Conservation (phyloP, 1,140 invertebrate genomes). For the Caligus rogercresseyi region DNA sequence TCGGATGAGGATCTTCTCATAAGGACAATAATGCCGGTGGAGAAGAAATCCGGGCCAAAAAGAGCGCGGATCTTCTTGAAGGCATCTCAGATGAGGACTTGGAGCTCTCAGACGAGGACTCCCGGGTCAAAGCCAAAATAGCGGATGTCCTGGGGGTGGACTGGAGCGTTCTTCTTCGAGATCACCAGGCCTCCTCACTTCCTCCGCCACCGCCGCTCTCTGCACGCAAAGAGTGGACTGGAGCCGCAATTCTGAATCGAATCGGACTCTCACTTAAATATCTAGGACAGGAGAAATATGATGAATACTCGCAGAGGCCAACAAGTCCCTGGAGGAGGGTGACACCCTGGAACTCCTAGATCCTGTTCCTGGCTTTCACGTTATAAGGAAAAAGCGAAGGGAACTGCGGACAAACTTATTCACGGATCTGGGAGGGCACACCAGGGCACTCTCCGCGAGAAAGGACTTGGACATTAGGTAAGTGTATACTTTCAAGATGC, state of each 20-base stretch:
- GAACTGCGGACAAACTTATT: not conserved
- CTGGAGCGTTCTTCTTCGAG: constrained; percentile 4
- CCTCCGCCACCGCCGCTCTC: not conserved
- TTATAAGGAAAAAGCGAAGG: not conserved
- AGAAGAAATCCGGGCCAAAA: constrained; percentile 2
- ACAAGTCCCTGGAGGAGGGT: not conserved
- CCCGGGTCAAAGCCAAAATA: constrained; percentile 2
- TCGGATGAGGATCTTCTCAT: constrained; percentile 9
- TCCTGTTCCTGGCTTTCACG: not conserved
- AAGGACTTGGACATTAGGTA: not conserved
- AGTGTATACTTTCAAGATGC: too few species aligned
- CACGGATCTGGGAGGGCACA: not conserved
- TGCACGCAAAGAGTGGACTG: not conserved
- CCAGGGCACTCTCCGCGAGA: not conserved
- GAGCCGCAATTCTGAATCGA: not conserved
- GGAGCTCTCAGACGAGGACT: constrained; percentile 7
- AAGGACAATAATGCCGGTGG: not conserved
- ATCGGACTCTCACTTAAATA: not conserved
- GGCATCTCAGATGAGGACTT: constrained; percentile 16
- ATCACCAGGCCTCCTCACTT: not conserved
- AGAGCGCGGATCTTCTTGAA: constrained; percentile 3
- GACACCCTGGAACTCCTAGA: not conserved
- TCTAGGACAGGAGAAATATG: not conserved
- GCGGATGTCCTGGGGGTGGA: constrained; percentile 9
- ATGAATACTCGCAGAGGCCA: not conserved